A percentile compares a stretch with the other conserved stretches of the same genome.
Evolutionary conservation across 2,113 vertebrate genomes (phyloP).

Genomic region (Alligator sinensis): DNA sequence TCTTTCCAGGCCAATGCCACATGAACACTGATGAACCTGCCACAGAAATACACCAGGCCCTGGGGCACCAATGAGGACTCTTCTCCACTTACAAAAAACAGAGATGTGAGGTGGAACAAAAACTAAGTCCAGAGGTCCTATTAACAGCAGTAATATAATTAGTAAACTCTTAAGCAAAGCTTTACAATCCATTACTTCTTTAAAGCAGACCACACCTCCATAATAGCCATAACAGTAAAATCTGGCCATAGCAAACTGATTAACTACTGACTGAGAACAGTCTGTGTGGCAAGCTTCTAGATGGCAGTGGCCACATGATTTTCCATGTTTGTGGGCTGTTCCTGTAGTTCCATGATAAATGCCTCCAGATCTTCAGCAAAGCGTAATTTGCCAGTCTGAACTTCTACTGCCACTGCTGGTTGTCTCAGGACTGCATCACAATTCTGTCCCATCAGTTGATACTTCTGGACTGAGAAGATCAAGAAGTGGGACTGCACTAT

Average conservation of each 20-base stretch:
- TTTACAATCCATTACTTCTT: too few relatives aligned
- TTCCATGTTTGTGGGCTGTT: accelerated
- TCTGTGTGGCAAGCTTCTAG: accelerated
- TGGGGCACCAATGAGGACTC: neutral
- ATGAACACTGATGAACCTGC: neutral
- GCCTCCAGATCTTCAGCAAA: accelerated
- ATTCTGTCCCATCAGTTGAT: neutral
- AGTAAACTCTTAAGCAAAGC: too few relatives aligned
- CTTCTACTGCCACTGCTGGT: neutral
- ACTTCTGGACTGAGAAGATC: accelerated
- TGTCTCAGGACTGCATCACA: accelerated
- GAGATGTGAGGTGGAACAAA: neutral
- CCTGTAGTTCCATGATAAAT: neutral
- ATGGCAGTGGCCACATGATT: accelerated
- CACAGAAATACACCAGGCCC: neutral
- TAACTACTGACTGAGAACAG: too few relatives aligned
- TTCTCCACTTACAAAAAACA: neutral
- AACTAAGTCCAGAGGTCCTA: too few relatives aligned
- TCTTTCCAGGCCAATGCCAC: neutral
- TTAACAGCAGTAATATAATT: too few relatives aligned
- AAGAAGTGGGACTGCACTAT: accelerated
- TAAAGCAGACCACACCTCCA: too few relatives aligned
- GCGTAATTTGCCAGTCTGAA: accelerated
- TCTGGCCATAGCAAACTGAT: too few relatives aligned
- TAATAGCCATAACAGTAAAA: too few relatives aligned